Evolutionary conservation across 1,140 invertebrate genomes (phyloP), one percentile per base, ranked within the genome.

Genomic region (Agrilus planipennis): DNA sequence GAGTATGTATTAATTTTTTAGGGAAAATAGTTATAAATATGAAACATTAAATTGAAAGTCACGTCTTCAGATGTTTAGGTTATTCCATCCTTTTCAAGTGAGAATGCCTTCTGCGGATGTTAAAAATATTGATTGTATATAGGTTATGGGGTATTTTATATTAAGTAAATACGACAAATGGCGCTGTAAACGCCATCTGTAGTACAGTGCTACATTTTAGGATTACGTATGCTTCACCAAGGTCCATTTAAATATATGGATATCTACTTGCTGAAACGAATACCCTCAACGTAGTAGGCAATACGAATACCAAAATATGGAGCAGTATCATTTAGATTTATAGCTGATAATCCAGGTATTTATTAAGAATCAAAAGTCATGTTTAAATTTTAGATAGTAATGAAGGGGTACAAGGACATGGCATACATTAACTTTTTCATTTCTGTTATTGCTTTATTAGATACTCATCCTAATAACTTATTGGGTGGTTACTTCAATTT

Each of bases 371-470:
- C n/a, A 34, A 31, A 16, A 9, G 20, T 21, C 15, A 32, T 10
- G 30, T n/a, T 32, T 6, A 6, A 16, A 9, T 14, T 32, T n/a
- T 32, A 32, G 15, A 7, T 10, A 6, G 30, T 32, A n/a, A n/a
- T n/a, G n/a, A n/a, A n/a, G 79, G 74, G 39, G 72, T 69, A n/a
- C 72, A 72, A 41, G 66, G 70, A 10, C 73, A 76, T 30, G 65
- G 70, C 38, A 69, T 84, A 53, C 74, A 82, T 5, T 79, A 83
- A 45, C 81, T 85, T 57, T 61, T 85, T 7, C 82, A 87, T 51
- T 82, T 82, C 1, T 76, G 84, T n/a, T n/a, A n/a, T n/a, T n/a
- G n/a, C n/a, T n/a, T n/a, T n/a, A n/a, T n/a, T n/a, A n/a, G n/a
- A n/a, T n/a, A n/a, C n/a, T n/a, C n/a, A n/a, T n/a, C n/a, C n/a